Conservation (phyloP, 2,888 invertebrate genomes). For the Phytoseiulus persimilis region DNA sequence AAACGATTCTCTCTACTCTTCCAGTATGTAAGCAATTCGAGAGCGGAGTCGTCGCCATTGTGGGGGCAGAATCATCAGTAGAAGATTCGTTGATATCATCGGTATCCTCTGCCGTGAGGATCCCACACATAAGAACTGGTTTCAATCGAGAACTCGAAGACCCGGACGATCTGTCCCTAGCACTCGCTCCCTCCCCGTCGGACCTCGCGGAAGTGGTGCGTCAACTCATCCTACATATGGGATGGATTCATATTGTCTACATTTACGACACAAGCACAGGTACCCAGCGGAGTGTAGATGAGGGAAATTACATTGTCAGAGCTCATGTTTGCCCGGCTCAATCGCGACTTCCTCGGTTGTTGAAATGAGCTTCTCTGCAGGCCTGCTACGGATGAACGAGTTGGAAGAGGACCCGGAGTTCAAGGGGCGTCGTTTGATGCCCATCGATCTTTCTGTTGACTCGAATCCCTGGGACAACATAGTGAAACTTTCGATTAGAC, state of each 20-base stretch:
- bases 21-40: conserved; percentile 19
- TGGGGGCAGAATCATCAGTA: conserved; percentile 21
- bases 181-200: conserved; percentile 14
- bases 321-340: neutral
- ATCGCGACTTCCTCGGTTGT: too few species aligned
- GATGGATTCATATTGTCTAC: conserved; percentile 34
- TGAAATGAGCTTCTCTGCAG: neutral
- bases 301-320: neutral
- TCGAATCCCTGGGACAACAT: conserved; percentile 23
- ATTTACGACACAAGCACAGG: conserved; percentile 34
- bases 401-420: conserved; percentile 32
- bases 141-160: conserved; percentile 35
- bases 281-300: neutral
- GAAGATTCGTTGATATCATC: conserved; percentile 31
- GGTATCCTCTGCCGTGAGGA: conserved; percentile 14
- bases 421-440: conserved; percentile 18
- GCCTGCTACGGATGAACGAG: conserved; percentile 11
- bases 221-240: conserved; percentile 15
- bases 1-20: neutral
- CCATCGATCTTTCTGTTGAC: conserved; percentile 25
- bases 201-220: conserved; percentile 24
- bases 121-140: conserved; percentile 29
- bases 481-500: conserved; percentile 8
- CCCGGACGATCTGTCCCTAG: conserved; percentile 28
- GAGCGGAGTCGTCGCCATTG: conserved; percentile 24